A percentile compares a stretch with the other conserved stretches of the same genome.
phyloP scores from a whole-genome alignment of 2,797 vertebrate species.

The Darevskia nairensis region DNA sequence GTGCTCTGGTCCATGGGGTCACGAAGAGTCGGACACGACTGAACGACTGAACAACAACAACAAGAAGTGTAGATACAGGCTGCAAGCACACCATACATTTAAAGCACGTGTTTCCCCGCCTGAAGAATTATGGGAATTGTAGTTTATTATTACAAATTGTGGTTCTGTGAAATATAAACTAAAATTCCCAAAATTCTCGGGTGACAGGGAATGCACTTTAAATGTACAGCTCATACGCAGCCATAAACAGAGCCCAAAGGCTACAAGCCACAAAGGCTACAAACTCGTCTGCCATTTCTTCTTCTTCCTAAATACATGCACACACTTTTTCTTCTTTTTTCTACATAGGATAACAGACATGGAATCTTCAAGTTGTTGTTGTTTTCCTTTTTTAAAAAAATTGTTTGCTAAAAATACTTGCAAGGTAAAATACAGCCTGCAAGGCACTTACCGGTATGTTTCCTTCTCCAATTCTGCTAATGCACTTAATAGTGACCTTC shows the following conservation, averaged over 20 bases:
- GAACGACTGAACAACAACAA: too few relatives aligned
- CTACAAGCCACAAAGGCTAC: not conserved
- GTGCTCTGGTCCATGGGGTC: too few relatives aligned
- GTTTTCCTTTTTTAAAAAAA: not conserved
- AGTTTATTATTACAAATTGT: too few relatives aligned
- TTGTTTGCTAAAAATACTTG: not conserved
- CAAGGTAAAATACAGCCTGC: slow-evolving; percentile 53
- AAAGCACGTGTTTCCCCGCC: too few relatives aligned
- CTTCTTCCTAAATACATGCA: not conserved
- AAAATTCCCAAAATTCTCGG: too few relatives aligned
- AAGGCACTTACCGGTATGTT: not conserved
- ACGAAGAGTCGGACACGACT: too few relatives aligned
- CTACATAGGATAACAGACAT: not conserved
- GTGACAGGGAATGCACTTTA: too few relatives aligned
- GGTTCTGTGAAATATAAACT: too few relatives aligned
- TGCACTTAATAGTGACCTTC: slow-evolving; percentile 61
- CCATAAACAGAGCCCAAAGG: too few relatives aligned
- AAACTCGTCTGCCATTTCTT: not conserved
- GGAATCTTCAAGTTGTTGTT: not conserved
- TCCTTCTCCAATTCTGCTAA: slow-evolving; percentile 6
- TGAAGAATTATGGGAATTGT: too few relatives aligned
- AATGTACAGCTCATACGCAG: too few relatives aligned
- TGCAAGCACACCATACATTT: too few relatives aligned
- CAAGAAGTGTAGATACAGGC: not conserved
- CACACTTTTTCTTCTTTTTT: not conserved